Evolutionary conservation across 23 tunicate genomes (phyloP).

Genomic region (Ciona savignyi): DNA sequence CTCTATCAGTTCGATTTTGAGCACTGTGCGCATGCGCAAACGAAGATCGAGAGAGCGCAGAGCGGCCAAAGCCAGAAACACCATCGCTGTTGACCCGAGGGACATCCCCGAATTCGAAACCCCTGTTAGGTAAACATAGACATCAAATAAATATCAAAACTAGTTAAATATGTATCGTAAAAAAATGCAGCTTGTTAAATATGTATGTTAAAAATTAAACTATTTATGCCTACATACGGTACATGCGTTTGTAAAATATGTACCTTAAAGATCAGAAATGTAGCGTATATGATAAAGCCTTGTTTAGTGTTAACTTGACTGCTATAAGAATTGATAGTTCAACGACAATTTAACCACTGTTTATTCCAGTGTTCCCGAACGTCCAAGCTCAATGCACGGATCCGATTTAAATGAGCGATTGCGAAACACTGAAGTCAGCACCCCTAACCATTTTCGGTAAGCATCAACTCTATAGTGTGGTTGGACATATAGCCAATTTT

Average conservation of each 20-base stretch:
- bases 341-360: no score
- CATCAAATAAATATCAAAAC: background rate
- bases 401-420: conserved; percentile 1
- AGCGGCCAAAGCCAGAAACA: conserved; percentile 30
- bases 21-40: conserved; percentile 94
- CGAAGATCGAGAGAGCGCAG: conserved; percentile 47
- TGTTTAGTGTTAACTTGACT: no score
- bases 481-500: no score
- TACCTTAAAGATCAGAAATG: no score
- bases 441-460: conserved; percentile 61
- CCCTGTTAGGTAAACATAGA: background rate
- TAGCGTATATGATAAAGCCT: no score
- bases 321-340: no score
- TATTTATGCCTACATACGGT: no score
- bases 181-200: no score
- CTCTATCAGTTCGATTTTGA: conserved; percentile 58
- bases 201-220: no score
- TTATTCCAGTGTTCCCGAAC: conserved; percentile 10
- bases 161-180: no score
- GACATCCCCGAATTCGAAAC: conserved; percentile 30
- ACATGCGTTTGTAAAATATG: no score
- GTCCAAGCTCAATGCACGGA: conserved; percentile 15
- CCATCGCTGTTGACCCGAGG: conserved; percentile 68
- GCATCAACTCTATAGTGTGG: no score
- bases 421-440: conserved; percentile 37